Base-by-base conservation (phyloP, 2,113 vertebrate genomes). In the Scopus umbretta region DNA sequence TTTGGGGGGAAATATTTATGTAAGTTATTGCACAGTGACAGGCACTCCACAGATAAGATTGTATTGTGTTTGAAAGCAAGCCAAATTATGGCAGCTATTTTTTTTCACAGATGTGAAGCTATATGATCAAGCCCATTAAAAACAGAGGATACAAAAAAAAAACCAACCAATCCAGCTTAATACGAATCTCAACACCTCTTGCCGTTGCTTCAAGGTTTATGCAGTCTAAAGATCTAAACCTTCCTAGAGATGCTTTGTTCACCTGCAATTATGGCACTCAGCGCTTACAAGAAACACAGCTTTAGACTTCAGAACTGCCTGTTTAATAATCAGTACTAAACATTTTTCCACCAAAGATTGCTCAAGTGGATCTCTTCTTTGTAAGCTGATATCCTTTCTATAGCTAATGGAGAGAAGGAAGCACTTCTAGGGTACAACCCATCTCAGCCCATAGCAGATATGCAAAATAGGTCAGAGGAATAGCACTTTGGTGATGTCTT, bases 1-100 rank as follows among this genome's bases (percentile, higher is more conserved):
- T 66, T 73, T 49, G 42, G 11, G 27, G 34, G 21, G 82, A 86
- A 95, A 68, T 52, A 53, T 85, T 92, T 96, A 81, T 30, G 30
- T 42, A 62, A 88, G 68, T 40, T 75, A 58, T 79, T 75, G 66
- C 49, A 47, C 34, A 42, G 38, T 90, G 67, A 52, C 67, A 90
- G 40, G 27, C 43, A 86, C 34, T 90, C 52, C 80, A 72, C 17
- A 91, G 94, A 85, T 76, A 92, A 91, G 66, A 61, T 8, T 34
- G 6, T 27, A 68, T n/a, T 71, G 68, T 5, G 59, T 78, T 65
- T 92, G 73, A 68, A 86, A 74, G 67, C 0, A 0, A 75, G 61
- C 43, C 70, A 89, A 89, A 43, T 52, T 71, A 63, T 2, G 22
- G 25, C 18, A 84, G 27, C 7, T 26, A 2, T 25, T 32, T 71